Percentiles rank a stretch among this genome's conserved stretches.
These are phyloP conservation scores for Caenorhabditis macrosperma DNA, from an alignment of 2,888 invertebrate species.

Conservation along the genomic window DNA sequence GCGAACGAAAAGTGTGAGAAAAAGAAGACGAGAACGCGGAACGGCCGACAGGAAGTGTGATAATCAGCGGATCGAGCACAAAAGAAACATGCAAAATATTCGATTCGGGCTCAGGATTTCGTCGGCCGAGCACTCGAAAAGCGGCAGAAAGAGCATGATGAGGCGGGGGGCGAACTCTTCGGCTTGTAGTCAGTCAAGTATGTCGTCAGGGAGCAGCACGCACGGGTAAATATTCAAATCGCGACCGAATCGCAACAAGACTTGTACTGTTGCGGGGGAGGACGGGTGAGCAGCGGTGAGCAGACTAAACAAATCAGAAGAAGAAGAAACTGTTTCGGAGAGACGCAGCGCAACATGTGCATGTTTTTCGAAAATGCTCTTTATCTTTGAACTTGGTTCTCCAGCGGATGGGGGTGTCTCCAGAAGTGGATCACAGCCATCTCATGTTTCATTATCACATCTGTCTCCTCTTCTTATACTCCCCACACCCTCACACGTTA, in stretches of 20 bases:
- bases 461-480: slow-evolving; percentile 8
- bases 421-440: too few species aligned
- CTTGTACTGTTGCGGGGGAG: slow-evolving; percentile 48
- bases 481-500: not conserved
- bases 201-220: slow-evolving; percentile 20
- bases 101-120: not conserved
- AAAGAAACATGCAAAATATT: slow-evolving; percentile 13
- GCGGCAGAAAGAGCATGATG: slow-evolving; percentile 6
- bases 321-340: slow-evolving; percentile 1
- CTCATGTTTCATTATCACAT: slow-evolving; percentile 45
- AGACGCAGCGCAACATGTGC: too few species aligned
- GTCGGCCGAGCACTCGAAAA: slow-evolving; percentile 11
- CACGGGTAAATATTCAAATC: slow-evolving; percentile 51
- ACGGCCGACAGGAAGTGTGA: not conserved
- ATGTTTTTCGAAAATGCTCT: too few species aligned
- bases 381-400: too few species aligned
- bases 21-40: not conserved
- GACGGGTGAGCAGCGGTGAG: slow-evolving; percentile 11
- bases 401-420: too few species aligned
- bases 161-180: slow-evolving; percentile 8
- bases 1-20: slow-evolving; percentile 9
- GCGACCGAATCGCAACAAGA: slow-evolving; percentile 5
- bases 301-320: slow-evolving; percentile 30
- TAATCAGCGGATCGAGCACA: slow-evolving; percentile 5
- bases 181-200: slow-evolving; percentile 56